Evolutionary conservation across 2,888 invertebrate species (phyloP).

Genomic region (Neoascia interrupta): DNA sequence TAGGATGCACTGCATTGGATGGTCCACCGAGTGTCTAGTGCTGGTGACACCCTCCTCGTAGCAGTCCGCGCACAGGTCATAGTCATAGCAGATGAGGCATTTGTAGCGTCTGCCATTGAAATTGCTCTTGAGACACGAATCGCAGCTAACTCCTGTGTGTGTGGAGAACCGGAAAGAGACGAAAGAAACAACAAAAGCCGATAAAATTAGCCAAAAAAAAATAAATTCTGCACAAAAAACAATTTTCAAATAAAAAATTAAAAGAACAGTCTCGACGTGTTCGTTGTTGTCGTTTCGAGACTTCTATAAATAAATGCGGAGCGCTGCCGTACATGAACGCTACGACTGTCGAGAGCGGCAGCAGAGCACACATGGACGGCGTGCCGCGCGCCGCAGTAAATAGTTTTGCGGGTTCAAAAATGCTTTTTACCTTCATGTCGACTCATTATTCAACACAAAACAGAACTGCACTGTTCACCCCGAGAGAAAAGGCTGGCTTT

Average conservation of each 20-base stretch:
- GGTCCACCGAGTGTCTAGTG: slow-evolving; percentile 95
- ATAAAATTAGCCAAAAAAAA: too few species aligned
- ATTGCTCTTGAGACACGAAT: slow-evolving; percentile 98
- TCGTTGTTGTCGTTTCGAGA: too few species aligned
- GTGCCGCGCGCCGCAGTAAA: slow-evolving; percentile 17
- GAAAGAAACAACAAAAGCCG: too few species aligned
- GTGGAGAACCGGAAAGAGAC: neutral
- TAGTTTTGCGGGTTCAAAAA: slow-evolving; percentile 34
- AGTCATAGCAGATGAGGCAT: slow-evolving; percentile 99
- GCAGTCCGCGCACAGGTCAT: slow-evolving; percentile 98
- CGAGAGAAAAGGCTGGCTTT: slow-evolving; percentile 50
- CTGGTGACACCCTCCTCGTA: slow-evolving; percentile 95
- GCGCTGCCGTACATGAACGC: neutral
- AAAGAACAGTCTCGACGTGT: too few species aligned
- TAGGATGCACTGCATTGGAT: slow-evolving; percentile 99
- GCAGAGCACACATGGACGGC: slow-evolving; percentile 6
- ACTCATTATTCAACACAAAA: slow-evolving; percentile 84
- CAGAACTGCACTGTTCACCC: slow-evolving; percentile 64
- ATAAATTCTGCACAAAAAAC: slow-evolving; percentile 1
- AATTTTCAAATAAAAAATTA: too few species aligned
- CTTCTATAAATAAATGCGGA: slow-evolving; percentile 21
- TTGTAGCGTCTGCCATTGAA: slow-evolving; percentile 98
- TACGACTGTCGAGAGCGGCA: too few species aligned
- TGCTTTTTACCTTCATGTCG: slow-evolving; percentile 92
- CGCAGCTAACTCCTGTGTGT: slow-evolving; percentile 96